phyloP scores from a whole-genome alignment of 1,140 invertebrate genomes.

The Caligus rogercresseyi region DNA sequence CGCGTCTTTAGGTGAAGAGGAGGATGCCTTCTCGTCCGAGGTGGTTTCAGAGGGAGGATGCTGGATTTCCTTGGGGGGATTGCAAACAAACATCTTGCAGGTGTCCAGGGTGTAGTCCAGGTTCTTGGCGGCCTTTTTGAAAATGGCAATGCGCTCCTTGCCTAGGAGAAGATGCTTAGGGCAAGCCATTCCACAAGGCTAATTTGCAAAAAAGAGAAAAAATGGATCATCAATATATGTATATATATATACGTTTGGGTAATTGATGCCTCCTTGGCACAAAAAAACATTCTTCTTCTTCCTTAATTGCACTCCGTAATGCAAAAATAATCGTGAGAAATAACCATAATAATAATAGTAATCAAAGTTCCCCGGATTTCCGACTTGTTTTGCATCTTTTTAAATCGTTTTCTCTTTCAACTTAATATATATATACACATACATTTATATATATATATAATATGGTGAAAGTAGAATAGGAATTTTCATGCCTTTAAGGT shows the following conservation, averaged over 20 bases:
- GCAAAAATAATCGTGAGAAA: neutral
- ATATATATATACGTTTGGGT: no score
- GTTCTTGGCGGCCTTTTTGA: neutral
- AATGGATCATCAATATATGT: neutral
- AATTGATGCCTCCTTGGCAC: no score
- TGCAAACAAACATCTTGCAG: conserved; percentile 8
- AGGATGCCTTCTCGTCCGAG: no score
- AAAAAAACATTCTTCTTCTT: no score
- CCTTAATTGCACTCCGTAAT: no score
- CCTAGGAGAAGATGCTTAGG: conserved; percentile 1
- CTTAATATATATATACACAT: neutral
- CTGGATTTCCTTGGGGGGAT: neutral
- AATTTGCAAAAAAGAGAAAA: neutral
- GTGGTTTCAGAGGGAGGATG: no score
- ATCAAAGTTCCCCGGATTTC: neutral
- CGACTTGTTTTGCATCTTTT: neutral
- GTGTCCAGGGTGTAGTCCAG: neutral
- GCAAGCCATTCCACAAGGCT: conserved; percentile 6
- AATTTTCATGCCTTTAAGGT: neutral
- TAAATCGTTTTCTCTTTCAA: neutral
- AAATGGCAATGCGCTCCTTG: neutral
- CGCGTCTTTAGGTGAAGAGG: no score
- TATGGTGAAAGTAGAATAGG: neutral
- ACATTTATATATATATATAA: no score
- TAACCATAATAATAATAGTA: neutral